Conservation (phyloP, 1,140 invertebrate species). For the Lepidurus apus region DNA sequence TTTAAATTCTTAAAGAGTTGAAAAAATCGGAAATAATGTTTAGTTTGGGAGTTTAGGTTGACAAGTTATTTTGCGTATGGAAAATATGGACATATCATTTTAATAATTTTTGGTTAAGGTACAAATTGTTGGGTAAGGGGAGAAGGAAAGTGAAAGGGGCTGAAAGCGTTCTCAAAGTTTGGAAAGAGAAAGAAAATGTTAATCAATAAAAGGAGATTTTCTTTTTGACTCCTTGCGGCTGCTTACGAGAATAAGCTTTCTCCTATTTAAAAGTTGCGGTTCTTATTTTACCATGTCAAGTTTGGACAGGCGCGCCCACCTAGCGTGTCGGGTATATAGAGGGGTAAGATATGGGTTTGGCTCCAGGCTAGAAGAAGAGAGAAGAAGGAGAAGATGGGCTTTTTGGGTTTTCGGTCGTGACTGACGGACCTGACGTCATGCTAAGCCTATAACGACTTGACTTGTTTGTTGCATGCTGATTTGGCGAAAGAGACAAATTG, state of each 20-base stretch:
- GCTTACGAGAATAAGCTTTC: not conserved
- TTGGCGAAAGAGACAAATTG: too few species aligned
- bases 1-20: too few species aligned
- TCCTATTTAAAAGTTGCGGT: slow-evolving; percentile 1
- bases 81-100: too few species aligned
- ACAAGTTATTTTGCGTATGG: too few species aligned
- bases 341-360: not conserved
- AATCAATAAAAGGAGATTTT: slow-evolving; percentile 12
- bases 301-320: not conserved
- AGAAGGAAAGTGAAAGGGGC: slow-evolving; percentile 2
- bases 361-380: not conserved
- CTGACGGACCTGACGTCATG: not conserved
- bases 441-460: too few species aligned
- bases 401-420: not conserved
- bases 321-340: not conserved
- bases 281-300: not conserved
- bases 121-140: not conserved
- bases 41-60: too few species aligned
- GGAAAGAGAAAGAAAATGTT: not conserved
- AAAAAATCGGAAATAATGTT: too few species aligned
- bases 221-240: not conserved
- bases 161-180: not conserved
- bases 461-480: too few species aligned
- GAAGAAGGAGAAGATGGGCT: not conserved
- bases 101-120: too few species aligned